A percentile compares a stretch with the other conserved stretches of the same genome.
Conservation (phyloP, 2,888 invertebrate genomes). For the Ischnus inquisitorius region DNA sequence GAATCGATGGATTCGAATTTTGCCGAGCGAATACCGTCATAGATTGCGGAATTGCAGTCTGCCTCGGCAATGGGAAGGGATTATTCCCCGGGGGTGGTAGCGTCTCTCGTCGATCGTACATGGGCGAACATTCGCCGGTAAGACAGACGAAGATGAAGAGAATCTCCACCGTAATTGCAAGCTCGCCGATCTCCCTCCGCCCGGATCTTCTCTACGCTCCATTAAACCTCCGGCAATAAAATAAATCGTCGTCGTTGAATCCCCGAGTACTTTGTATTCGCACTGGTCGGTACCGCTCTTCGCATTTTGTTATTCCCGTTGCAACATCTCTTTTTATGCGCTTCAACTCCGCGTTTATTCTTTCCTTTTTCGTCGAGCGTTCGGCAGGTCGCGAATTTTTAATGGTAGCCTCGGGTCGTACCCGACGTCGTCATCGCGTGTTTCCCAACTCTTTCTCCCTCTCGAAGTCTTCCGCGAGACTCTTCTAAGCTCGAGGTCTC, state of each 20-base stretch:
- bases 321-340: slow-evolving; percentile 62
- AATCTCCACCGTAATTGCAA: slow-evolving; percentile 69
- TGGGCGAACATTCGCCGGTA: background rate
- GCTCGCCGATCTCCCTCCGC: slow-evolving; percentile 66
- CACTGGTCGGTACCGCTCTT: slow-evolving; percentile 28
- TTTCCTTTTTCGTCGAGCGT: slow-evolving; percentile 39
- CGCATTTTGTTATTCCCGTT: slow-evolving; percentile 53
- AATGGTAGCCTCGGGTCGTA: slow-evolving; percentile 66
- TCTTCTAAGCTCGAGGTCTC: slow-evolving; percentile 51
- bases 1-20: slow-evolving; percentile 38
- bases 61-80: slow-evolving; percentile 55
- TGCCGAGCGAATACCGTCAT: background rate
- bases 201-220: slow-evolving; percentile 62
- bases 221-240: slow-evolving; percentile 71
- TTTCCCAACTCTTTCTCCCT: background rate
- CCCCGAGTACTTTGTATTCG: slow-evolving; percentile 43
- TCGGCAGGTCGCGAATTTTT: slow-evolving; percentile 66
- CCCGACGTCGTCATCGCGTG: slow-evolving; percentile 31
- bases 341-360: slow-evolving; percentile 5
- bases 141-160: slow-evolving; percentile 25
- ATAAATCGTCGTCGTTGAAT: slow-evolving; percentile 70
- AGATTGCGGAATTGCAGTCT: slow-evolving; percentile 26
- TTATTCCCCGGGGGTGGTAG: slow-evolving; percentile 55
- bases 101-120: slow-evolving; percentile 5
- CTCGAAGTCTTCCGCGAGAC: slow-evolving; percentile 4